Conservation (phyloP, 2,888 invertebrate genomes). For the Scaptomyza parva region DNA sequence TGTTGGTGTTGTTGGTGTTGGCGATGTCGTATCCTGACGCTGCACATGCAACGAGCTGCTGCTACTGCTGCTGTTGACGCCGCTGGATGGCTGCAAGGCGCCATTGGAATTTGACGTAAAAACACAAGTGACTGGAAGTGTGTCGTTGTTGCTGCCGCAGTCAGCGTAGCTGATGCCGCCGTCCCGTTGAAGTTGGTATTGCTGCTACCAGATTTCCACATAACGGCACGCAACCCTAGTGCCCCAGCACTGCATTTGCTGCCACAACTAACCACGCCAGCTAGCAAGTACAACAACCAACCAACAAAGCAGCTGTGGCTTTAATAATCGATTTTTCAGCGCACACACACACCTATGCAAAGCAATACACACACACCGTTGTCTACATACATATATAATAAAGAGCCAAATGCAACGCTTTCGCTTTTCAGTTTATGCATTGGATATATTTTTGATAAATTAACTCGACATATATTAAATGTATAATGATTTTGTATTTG, state of each 20-base stretch:
- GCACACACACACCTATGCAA: conserved; percentile 56
- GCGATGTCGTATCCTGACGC: conserved; percentile 57
- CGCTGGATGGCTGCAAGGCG: conserved; percentile 71
- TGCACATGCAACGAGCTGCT: conserved; percentile 69
- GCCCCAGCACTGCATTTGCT: conserved; percentile 56
- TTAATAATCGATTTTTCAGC: conserved; percentile 79
- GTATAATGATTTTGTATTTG: not conserved
- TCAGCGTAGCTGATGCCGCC: conserved; percentile 30
- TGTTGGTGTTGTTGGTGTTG: conserved; percentile 25
- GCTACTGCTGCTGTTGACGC: conserved; percentile 37
- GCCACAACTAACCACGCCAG: conserved; percentile 34
- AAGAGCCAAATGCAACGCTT: conserved; percentile 46
- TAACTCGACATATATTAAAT: not conserved
- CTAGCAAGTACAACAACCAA: conserved; percentile 55
- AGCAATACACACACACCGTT: conserved; percentile 38
- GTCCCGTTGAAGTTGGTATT: conserved; percentile 17
- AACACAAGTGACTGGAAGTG: conserved; percentile 79
- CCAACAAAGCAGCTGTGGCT: conserved; percentile 75
- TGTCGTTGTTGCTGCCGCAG: conserved; percentile 64
- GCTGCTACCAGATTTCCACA: conserved; percentile 62
- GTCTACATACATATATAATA: conserved; percentile 23
- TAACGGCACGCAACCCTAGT: conserved; percentile 74
- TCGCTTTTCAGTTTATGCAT: conserved; percentile 50
- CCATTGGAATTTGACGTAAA: conserved; percentile 77
- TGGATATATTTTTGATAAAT: not conserved